Base-by-base conservation (phyloP, 2,797 vertebrate genomes). In the Coregonus suidteri region DNA sequence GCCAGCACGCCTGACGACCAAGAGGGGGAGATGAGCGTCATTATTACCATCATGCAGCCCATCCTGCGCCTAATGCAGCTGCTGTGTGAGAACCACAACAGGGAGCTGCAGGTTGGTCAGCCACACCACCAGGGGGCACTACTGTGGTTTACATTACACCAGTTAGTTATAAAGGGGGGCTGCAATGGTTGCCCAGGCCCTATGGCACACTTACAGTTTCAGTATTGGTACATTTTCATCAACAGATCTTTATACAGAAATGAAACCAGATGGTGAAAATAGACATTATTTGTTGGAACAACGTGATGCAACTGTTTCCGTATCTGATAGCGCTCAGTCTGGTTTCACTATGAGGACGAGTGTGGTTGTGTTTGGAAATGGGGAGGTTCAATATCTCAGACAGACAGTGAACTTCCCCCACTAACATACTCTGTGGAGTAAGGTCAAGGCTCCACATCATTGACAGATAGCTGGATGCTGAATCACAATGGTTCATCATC, bases 1-100 rank as follows among this genome's bases (percentile, higher is more conserved):
- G 94, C 93, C 15, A 75, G 93, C 0, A 77, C 91, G 0, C 97
- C 98, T 75, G 98, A 98, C 88, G 79, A 91, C 90, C 96, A 97
- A 81, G 98, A 99, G 1, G 93, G 97, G 80, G 97, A 99, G 92
- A 99, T 99, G 98, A 99, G 98, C 0, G 95, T 96, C 0, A 94
- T 98, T 82, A 97, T 99, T 86, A 97, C 97, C 65, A 98, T 99
- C 91, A 99, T 99, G 98, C 96, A 99, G 85, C 98, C 98, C 81
- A 99, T 99, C 87, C 90, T 99, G 25, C 95, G 98, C 16, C 98
- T 99, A 89, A 92, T 99, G 93, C 98, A 99, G 90, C 95, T 99
- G 73, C 95, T 99, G 1, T 99, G 98, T 3, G 98, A 99, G 77
- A 99, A 99, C 92, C 98, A 99, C 94, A 99, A 99, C 89, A 93